These are phyloP conservation scores for Glossophaga mutica DNA, from an alignment of 2,797 vertebrate species.

Conservation along the genomic window DNA sequence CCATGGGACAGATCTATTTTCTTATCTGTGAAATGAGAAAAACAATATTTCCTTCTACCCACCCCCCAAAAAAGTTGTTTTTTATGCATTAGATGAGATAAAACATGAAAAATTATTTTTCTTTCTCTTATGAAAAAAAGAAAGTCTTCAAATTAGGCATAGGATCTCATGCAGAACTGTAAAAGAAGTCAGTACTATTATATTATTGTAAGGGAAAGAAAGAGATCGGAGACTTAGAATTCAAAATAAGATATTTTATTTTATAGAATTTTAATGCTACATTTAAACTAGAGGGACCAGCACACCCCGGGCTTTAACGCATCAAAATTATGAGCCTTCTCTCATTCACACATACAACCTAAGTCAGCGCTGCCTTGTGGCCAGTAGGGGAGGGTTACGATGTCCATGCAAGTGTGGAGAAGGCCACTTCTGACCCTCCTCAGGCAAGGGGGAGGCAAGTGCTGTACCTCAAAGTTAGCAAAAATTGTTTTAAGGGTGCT, in stretches of 20 bases:
- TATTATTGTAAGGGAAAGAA: not conserved
- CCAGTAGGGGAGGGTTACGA: not conserved
- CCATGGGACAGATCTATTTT: not conserved
- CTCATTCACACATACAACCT: not conserved
- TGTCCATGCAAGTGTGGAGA: not conserved
- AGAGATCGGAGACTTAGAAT: not conserved
- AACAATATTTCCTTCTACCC: not conserved
- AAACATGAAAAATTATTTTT: not conserved
- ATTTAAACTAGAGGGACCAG: not conserved
- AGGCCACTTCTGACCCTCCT: not conserved
- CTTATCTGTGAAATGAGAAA: constrained; percentile 23
- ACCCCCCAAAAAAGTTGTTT: not conserved
- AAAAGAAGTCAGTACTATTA: not conserved
- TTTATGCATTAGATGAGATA: not conserved
- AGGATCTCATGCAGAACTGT: not conserved
- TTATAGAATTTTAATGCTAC: not conserved
- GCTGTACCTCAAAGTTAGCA: not conserved
- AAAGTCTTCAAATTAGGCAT: not conserved
- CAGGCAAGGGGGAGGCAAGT: not conserved
- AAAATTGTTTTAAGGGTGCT: not conserved
- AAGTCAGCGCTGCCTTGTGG: not conserved
- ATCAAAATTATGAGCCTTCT: not conserved
- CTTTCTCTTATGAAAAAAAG: not conserved
- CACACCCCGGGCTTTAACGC: not conserved
- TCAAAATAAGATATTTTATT: not conserved